Conservation (phyloP, 2,888 invertebrate genomes). For the Sesamia inferens region DNA sequence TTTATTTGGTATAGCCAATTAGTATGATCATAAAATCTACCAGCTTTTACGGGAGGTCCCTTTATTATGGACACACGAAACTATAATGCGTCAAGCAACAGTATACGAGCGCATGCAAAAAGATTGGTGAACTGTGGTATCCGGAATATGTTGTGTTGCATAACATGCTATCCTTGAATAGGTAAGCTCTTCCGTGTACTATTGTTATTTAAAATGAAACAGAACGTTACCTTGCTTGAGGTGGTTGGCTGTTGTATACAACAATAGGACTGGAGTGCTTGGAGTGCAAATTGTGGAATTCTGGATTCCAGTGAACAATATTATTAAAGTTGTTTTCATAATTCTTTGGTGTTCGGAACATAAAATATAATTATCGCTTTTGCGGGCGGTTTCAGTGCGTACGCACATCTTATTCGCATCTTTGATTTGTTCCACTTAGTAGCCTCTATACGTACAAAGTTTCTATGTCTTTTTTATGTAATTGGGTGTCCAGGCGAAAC, state of each 20-base stretch:
- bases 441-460: neutral
- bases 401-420: constrained; percentile 20
- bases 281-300: constrained; percentile 55
- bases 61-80: constrained; percentile 65
- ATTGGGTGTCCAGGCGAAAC: neutral
- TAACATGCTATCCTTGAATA: constrained; percentile 11
- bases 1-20: constrained; percentile 86
- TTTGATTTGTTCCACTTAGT: constrained; percentile 14
- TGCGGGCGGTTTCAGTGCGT: constrained; percentile 14
- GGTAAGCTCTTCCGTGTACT: constrained; percentile 29
- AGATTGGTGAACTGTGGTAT: constrained; percentile 29
- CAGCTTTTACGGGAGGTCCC: constrained; percentile 80
- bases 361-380: constrained; percentile 39
- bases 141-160: neutral
- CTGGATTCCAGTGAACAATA: constrained; percentile 49
- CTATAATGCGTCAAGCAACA: constrained; percentile 56
- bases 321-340: constrained; percentile 33
- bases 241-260: constrained; percentile 15
- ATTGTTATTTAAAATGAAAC: constrained; percentile 55
- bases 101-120: constrained; percentile 28
- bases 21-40: constrained; percentile 81
- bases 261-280: constrained; percentile 30
- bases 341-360: constrained; percentile 36
- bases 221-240: constrained; percentile 23
- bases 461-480: too few relatives aligned